Conservation (phyloP, 1,140 invertebrate species). For the Drosophila truncata region DNA sequence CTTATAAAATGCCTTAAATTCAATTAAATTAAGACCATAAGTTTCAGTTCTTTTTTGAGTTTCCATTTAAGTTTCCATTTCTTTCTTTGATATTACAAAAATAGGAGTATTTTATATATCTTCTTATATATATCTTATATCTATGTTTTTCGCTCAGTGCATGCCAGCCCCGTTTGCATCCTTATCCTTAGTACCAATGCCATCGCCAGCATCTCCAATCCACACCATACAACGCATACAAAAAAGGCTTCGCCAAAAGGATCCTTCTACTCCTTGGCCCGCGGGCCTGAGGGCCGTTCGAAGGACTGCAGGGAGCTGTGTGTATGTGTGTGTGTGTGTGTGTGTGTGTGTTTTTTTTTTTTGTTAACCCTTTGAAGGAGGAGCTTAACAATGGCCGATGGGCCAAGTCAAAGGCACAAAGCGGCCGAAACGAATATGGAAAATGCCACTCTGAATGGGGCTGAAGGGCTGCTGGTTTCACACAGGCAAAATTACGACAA, state of each 20-base stretch:
- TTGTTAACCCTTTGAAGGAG: constrained; percentile 9
- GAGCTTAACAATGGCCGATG: constrained; percentile 41
- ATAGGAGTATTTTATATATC: too few species aligned
- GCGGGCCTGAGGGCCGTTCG: neutral
- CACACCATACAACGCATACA: constrained; percentile 38
- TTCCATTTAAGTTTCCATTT: neutral
- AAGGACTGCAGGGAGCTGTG: constrained; percentile 6
- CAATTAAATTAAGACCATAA: too few species aligned
- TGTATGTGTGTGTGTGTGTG: neutral
- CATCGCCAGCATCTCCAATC: constrained; percentile 17
- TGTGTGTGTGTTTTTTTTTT: too few species aligned
- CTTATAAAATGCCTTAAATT: too few species aligned
- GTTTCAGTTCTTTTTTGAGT: too few species aligned
- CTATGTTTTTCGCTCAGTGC: neutral
- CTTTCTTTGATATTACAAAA: neutral
- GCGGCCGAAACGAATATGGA: constrained; percentile 42
- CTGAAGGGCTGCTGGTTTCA: constrained; percentile 9
- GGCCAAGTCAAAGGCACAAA: constrained; percentile 44
- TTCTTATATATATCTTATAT: too few species aligned
- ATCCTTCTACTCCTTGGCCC: constrained; percentile 30
- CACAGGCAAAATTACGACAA: constrained; percentile 8
- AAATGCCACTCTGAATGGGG: constrained; percentile 23
- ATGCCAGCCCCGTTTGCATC: constrained; percentile 1
- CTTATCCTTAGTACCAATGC: constrained; percentile 11
- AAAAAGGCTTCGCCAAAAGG: constrained; percentile 46